Conservation (phyloP, 2,797 vertebrate species). For the Liasis olivaceus region DNA sequence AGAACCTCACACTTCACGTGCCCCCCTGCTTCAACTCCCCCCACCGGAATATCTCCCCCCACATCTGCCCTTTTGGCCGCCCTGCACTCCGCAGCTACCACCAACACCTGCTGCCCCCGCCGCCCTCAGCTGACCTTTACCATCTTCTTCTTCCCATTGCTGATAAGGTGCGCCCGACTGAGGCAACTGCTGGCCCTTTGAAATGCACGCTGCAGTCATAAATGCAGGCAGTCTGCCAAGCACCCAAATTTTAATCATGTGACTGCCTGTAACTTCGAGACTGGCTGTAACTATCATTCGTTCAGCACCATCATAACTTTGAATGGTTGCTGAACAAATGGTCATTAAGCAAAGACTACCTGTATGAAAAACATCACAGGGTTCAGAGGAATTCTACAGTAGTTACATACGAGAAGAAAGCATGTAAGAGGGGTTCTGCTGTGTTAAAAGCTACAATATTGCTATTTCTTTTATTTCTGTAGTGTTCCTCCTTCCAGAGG, state of each 20-base stretch:
- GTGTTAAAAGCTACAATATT: neutral
- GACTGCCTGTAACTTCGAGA: neutral
- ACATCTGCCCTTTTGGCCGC: neutral
- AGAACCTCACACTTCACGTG: neutral
- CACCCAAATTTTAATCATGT: neutral
- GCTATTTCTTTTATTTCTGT: neutral
- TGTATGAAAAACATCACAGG: neutral
- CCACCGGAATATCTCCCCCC: neutral
- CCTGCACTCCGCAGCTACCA: neutral
- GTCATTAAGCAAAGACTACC: neutral
- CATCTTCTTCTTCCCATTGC: neutral
- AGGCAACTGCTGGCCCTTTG: too few species aligned
- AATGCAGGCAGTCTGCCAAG: neutral
- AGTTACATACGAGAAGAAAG: neutral
- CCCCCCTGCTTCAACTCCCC: neutral
- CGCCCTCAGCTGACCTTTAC: neutral
- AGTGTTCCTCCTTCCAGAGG: neutral
- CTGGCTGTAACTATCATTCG: neutral
- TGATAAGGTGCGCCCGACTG: neutral
- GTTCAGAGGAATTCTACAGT: neutral
- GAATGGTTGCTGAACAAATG: neutral
- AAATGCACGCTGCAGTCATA: neutral
- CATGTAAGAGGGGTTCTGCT: too few species aligned
- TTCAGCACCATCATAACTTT: neutral
- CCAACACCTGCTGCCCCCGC: neutral